Conservation (phyloP, 2,113 vertebrate species). For the Oxyura jamaicensis region DNA sequence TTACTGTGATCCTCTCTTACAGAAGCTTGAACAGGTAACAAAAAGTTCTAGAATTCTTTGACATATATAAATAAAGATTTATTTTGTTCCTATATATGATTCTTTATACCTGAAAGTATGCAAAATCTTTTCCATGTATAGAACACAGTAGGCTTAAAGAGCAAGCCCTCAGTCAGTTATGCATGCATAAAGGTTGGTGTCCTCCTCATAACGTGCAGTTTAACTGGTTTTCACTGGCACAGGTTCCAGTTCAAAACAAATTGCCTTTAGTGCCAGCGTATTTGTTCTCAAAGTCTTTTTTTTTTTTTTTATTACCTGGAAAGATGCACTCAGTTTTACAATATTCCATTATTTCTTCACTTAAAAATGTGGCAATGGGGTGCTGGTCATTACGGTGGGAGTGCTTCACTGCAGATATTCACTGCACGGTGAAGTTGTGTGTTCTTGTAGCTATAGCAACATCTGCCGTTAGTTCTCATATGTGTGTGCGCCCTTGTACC, state of each 20-base stretch:
- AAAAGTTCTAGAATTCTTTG: not conserved
- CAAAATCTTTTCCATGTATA: not conserved
- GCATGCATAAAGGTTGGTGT: not conserved
- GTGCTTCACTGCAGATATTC: not conserved
- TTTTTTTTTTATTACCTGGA: not conserved
- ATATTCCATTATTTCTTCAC: not conserved
- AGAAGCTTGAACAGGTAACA: constrained; percentile 89
- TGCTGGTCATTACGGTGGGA: not conserved
- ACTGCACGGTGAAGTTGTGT: not conserved
- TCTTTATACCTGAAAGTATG: not conserved
- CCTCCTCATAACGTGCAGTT: not conserved
- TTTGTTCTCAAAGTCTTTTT: not conserved
- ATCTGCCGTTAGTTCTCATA: not conserved
- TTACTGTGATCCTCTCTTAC: constrained; percentile 75
- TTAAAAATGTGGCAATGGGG: not conserved
- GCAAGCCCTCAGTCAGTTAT: not conserved
- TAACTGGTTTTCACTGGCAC: not conserved
- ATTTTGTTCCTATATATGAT: not conserved
- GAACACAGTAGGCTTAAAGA: not conserved
- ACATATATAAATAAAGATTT: not conserved
- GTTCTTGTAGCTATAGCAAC: not conserved
- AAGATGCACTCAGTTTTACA: not conserved
- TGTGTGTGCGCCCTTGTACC: not conserved
- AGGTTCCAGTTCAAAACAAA: not conserved
- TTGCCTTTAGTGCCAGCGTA: not conserved